Conservation (phyloP, 2,113 vertebrate species). For the Microcebus ravelobensis region DNA sequence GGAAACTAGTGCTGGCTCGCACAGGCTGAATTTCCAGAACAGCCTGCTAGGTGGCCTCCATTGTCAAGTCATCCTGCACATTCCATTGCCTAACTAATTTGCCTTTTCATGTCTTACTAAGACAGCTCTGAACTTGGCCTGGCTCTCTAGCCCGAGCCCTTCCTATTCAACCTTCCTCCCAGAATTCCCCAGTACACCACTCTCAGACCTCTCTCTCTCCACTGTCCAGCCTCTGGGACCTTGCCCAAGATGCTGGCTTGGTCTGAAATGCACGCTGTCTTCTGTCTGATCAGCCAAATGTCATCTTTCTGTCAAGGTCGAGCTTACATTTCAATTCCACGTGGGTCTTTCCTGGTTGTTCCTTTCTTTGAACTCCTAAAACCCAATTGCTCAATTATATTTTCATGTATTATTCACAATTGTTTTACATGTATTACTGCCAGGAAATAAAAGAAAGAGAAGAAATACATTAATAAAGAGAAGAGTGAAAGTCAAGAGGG, state of each 20-base stretch:
- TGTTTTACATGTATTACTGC: not conserved
- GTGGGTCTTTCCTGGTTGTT: not conserved
- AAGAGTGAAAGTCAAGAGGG: not conserved
- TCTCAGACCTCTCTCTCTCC: not conserved
- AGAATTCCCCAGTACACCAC: not conserved
- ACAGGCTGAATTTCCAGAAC: slow-evolving; percentile 32
- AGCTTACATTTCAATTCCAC: not conserved
- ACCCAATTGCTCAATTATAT: not conserved
- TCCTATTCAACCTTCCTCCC: not conserved
- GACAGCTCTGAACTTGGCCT: not conserved
- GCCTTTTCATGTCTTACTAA: not conserved
- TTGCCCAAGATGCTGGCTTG: not conserved
- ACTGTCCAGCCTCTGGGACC: not conserved
- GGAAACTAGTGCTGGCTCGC: not conserved
- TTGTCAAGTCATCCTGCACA: not conserved
- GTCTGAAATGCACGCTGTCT: not conserved
- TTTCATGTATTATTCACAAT: not conserved
- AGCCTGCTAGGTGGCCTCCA: slow-evolving; percentile 2
- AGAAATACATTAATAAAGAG: slow-evolving; percentile 23
- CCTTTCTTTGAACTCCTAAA: slow-evolving; percentile 40
- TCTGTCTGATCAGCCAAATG: not conserved
- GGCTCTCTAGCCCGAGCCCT: not conserved
- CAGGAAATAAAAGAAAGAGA: slow-evolving; percentile 4
- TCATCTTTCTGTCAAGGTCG: not conserved
- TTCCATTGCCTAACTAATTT: not conserved